Evolutionary conservation across 2,888 invertebrate genomes (phyloP).

Genomic region (Sinopyrophorus schimmeli): DNA sequence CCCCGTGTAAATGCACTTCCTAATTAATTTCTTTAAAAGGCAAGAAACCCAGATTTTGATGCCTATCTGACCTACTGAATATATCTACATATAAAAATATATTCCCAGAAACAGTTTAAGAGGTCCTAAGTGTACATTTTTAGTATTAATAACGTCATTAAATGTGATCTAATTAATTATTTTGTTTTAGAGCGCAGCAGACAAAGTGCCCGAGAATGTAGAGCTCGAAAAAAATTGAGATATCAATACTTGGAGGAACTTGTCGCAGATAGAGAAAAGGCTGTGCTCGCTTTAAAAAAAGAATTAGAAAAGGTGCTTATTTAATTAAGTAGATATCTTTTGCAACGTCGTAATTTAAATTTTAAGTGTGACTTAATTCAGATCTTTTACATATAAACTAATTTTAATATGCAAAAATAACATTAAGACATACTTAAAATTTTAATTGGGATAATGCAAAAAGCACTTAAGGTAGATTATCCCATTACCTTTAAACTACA

Average conservation of each 20-base stretch:
- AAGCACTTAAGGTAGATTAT: too few relatives aligned
- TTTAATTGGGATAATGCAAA: too few relatives aligned
- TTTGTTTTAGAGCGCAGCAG: conserved; percentile 81
- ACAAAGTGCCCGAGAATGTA: conserved; percentile 96
- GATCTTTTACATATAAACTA: too few relatives aligned
- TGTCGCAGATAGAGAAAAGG: conserved; percentile 90
- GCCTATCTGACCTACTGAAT: too few relatives aligned
- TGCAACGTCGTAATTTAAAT: background rate
- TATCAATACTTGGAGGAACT: conserved; percentile 97
- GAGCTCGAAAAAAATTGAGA: conserved; percentile 93
- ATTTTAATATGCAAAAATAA: too few relatives aligned
- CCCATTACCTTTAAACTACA: too few relatives aligned
- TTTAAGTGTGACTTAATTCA: conserved; percentile 2
- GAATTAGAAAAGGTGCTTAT: conserved; percentile 84
- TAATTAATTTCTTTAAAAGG: too few relatives aligned
- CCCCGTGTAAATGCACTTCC: too few relatives aligned
- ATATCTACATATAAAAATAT: too few relatives aligned
- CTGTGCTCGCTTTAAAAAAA: conserved; percentile 82
- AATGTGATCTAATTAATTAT: background rate
- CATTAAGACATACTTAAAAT: too few relatives aligned
- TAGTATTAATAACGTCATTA: conserved; percentile 1
- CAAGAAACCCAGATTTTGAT: too few relatives aligned
- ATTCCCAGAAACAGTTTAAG: too few relatives aligned
- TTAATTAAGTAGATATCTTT: background rate
- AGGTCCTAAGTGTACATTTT: conserved; percentile 6